Percentiles rank a stretch among this genome's conserved stretches.
Conservation (phyloP, 2,797 vertebrate species). For the Fundulus diaphanus region DNA sequence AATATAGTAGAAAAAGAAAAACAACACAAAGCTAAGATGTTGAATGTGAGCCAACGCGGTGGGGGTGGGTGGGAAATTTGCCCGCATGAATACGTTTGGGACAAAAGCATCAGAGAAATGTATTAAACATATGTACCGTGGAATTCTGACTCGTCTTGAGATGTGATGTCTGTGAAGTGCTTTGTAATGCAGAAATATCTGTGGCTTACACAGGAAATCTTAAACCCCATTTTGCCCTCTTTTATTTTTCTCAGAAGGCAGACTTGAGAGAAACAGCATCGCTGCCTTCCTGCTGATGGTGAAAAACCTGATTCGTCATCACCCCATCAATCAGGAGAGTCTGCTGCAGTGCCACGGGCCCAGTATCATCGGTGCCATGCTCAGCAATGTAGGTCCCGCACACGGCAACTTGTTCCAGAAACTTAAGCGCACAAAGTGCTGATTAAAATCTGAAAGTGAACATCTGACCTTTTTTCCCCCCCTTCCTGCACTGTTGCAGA, state of each 20-base stretch:
- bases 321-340: slow-evolving; percentile 93
- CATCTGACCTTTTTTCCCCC: slow-evolving; percentile 48
- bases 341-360: slow-evolving; percentile 93
- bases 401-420: not conserved
- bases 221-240: slow-evolving; percentile 36
- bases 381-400: slow-evolving; percentile 87
- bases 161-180: slow-evolving; percentile 35
- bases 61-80: slow-evolving; percentile 1
- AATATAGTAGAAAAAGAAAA: slow-evolving; percentile 8
- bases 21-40: slow-evolving; percentile 14
- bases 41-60: slow-evolving; percentile 9
- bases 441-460: slow-evolving; percentile 50
- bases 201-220: slow-evolving; percentile 51
- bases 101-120: slow-evolving; percentile 6
- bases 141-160: slow-evolving; percentile 44
- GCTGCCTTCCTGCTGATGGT: slow-evolving; percentile 95
- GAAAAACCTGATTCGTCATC: slow-evolving; percentile 90
- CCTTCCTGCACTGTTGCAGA: slow-evolving; percentile 16
- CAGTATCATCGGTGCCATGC: slow-evolving; percentile 89
- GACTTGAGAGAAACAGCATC: slow-evolving; percentile 90
- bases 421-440: slow-evolving; percentile 16
- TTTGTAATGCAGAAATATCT: slow-evolving; percentile 35
- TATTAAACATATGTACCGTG: not conserved
- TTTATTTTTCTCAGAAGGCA: slow-evolving; percentile 81
- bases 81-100: not conserved